phyloP scores from a whole-genome alignment of 1,140 invertebrate genomes.

The Subanguina moxae region DNA sequence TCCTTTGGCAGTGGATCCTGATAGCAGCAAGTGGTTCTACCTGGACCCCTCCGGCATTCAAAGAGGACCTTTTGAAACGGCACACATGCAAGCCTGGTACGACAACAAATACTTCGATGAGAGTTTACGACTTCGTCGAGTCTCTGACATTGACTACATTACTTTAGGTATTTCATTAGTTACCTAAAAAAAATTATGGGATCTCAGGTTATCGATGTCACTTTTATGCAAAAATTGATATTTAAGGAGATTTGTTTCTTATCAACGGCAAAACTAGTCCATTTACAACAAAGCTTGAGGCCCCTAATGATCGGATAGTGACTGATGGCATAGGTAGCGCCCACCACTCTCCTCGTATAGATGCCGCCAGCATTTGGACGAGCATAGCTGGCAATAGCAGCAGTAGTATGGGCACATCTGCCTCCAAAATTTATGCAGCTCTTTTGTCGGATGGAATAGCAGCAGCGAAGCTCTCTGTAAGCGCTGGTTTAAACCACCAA shows the following conservation, averaged over 20 bases:
- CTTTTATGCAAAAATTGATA: too few species aligned
- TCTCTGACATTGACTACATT: slow-evolving; percentile 19
- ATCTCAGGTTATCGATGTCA: too few species aligned
- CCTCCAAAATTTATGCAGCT: background rate
- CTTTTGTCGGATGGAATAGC: background rate
- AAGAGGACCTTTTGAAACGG: slow-evolving; percentile 40
- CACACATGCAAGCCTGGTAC: slow-evolving; percentile 47
- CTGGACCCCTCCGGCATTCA: slow-evolving; percentile 32
- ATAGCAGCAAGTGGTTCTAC: too few species aligned
- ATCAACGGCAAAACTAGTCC: slow-evolving; percentile 36
- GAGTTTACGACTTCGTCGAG: slow-evolving; percentile 14
- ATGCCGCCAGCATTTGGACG: background rate
- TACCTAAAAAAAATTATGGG: background rate
- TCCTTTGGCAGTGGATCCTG: background rate
- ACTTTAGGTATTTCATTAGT: slow-evolving; percentile 23
- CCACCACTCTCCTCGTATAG: background rate
- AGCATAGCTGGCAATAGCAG: background rate
- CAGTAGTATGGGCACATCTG: background rate
- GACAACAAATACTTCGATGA: slow-evolving; percentile 34
- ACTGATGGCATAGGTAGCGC: too few species aligned
- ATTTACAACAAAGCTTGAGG: too few species aligned
- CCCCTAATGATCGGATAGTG: too few species aligned
- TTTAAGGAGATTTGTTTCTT: too few species aligned
- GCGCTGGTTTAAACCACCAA: background rate
- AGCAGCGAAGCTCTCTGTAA: background rate